Evolutionary conservation across 2,797 vertebrate genomes (phyloP), one percentile per base, ranked within the genome.

Genomic region (Helarctos malayanus): DNA sequence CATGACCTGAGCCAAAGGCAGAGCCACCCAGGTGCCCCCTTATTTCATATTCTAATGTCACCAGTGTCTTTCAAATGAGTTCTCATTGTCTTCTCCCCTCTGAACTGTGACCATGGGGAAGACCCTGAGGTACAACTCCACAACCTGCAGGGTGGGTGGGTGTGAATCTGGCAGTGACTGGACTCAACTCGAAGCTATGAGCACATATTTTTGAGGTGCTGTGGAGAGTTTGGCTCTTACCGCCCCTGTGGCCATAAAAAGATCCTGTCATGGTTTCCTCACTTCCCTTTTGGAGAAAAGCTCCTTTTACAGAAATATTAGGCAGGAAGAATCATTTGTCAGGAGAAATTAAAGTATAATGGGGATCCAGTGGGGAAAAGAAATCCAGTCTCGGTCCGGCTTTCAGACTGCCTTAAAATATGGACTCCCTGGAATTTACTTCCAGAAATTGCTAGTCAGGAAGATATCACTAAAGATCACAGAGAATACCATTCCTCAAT

Each of bases 351-450:
- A 90, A 35, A 32, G 19, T 54, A 3, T 82, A 35, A 93, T 52
- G 23, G 61, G 7, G 59, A 94, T 76, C 25, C 59, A 68, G 7
- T n/a, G 5, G 25, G 47, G n/a, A 76, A 80, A 56, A 11, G 54
- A 89, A 94, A 59, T 32, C 9, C n/a, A 71, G 2, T 27, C 5
- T 93, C 52, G 4, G 5, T 47, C 52, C 79, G 57, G 23, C 13
- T 79, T 95, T 90, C 63, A 68, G 21, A 76, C 1, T 89, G 5
- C 21, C 14, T 91, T 76, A 89, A 68, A 89, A 73, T 85, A 83
- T 45, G 45, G 57, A 65, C 27, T 73, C 3, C 2, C 45, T 84
- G 32, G 35, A 71, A 93, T 87, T 65, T 69, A 41, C 23, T 90
- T 92, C 35, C 32, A 73, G 15, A 84, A 88, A 76, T 86, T 78